phyloP scores from a whole-genome alignment of 2,113 vertebrate genomes.

The Ploceus nigricollis region DNA sequence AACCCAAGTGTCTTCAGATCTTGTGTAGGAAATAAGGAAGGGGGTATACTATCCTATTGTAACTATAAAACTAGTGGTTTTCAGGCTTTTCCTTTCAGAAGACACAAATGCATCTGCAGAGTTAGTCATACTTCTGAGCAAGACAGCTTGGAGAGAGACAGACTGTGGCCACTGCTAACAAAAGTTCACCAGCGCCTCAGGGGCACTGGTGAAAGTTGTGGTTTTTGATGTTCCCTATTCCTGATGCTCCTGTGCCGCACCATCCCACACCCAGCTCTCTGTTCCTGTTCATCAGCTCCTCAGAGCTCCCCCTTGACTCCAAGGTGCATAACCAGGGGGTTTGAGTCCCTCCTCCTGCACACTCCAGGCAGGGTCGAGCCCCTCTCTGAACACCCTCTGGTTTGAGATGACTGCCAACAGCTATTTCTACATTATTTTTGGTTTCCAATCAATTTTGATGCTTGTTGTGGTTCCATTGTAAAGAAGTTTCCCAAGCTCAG shows the following conservation, averaged over 20 bases:
- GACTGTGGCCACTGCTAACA: accelerated
- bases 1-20: neutral
- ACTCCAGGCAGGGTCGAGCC: neutral
- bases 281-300: neutral
- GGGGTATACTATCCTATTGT: neutral
- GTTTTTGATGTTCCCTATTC: neutral
- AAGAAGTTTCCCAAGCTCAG: neutral
- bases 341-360: neutral
- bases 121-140: neutral
- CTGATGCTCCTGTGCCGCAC: too few relatives aligned
- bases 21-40: neutral
- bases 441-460: neutral
- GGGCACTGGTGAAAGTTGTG: accelerated
- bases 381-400: neutral
- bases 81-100: neutral
- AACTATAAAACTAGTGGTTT: neutral
- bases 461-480: neutral
- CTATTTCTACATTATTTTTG: neutral
- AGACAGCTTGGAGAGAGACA: neutral
- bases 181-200: too few relatives aligned
- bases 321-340: accelerated
- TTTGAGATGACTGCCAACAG: neutral
- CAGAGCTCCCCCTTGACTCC: neutral
- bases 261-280: too few relatives aligned
- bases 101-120: neutral